Conservation (phyloP, 2,888 invertebrate species). For the Melanargia galathea region DNA sequence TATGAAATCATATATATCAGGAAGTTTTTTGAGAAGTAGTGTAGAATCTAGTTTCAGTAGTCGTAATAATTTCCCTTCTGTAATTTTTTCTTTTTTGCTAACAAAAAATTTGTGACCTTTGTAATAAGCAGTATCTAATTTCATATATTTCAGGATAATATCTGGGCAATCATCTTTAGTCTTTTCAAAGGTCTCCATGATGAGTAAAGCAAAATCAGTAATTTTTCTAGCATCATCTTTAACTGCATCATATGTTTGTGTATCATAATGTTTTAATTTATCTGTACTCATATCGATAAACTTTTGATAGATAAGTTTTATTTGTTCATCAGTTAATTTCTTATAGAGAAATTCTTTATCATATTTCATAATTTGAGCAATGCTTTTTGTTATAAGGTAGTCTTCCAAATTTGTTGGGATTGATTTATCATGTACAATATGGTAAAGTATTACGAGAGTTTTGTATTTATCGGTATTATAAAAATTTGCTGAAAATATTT, state of each 20-base stretch:
- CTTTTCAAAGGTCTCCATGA: constrained; percentile 48
- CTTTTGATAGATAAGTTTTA: constrained; percentile 44
- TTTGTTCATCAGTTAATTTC: constrained; percentile 40
- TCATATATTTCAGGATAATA: constrained; percentile 47
- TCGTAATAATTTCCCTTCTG: constrained; percentile 39
- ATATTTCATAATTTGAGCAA: constrained; percentile 11
- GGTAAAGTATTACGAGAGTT: constrained; percentile 50
- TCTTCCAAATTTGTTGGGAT: constrained; percentile 44
- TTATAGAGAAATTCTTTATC: background rate
- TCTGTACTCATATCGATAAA: constrained; percentile 46
- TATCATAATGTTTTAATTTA: constrained; percentile 44
- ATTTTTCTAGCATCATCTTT: constrained; percentile 39
- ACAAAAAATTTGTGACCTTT: constrained; percentile 37
- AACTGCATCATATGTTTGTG: constrained; percentile 40
- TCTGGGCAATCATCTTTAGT: constrained; percentile 52
- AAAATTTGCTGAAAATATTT: constrained; percentile 12
- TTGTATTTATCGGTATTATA: constrained; percentile 42
- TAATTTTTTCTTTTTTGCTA: constrained; percentile 30
- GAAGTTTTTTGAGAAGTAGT: constrained; percentile 35
- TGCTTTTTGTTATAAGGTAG: constrained; percentile 5
- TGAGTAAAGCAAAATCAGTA: constrained; percentile 40
- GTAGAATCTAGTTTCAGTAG: constrained; percentile 43
- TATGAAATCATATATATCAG: constrained; percentile 22
- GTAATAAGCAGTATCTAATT: constrained; percentile 45
- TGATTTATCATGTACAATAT: constrained; percentile 50